Base-by-base conservation (phyloP, 1,140 invertebrate genomes). In the Globodera rostochiensis region DNA sequence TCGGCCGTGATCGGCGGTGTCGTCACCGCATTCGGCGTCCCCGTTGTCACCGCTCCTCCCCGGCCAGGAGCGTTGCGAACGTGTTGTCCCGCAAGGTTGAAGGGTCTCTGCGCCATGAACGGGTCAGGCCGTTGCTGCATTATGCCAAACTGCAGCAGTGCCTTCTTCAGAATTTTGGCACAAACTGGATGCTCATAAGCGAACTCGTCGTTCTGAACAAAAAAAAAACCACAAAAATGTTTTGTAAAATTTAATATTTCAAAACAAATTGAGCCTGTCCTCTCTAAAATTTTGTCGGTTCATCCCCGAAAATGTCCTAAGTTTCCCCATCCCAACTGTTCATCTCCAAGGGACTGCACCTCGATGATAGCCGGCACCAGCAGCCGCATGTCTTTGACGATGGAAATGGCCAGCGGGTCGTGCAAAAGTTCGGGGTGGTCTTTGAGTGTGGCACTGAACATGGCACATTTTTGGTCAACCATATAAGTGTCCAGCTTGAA, bases 401-500 rank as follows among this genome's bases (percentile, higher is more conserved):
- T 66, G n/a, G 74, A 36, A 76, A 19, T 15, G 45, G 57, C 74
- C 36, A 76, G 3, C 6, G 57, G 49, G 53, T 76, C 74, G 46
- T 49, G 66, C 19, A 60, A 15, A n/a, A 76, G 19, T 64, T 57
- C 19, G 57, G 50, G 50, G 21, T 53, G 66, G 66, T 76, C 74
- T 8, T 21, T 76, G 13, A 76, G 45, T 6, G 9, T 46, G 45
- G 57, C 25, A 46, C 21, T n/a, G 46, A 46, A 76, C 7, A 45
- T 76, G 57, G 57, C 46, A 76, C 50, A n/a, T 1, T 60, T 76
- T 19, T 76, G 36, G 25, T 76, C 74, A 53, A 64, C 25, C 49
- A 76, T 76, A 76, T 76, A 76, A 9, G 74, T 64, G 13, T 64
- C 36, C 57, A 76, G 74, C 74, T 76, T 45, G n/a, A 57, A 49